Conservation (phyloP, 2,113 vertebrate species). For the Athene cunicularia region DNA sequence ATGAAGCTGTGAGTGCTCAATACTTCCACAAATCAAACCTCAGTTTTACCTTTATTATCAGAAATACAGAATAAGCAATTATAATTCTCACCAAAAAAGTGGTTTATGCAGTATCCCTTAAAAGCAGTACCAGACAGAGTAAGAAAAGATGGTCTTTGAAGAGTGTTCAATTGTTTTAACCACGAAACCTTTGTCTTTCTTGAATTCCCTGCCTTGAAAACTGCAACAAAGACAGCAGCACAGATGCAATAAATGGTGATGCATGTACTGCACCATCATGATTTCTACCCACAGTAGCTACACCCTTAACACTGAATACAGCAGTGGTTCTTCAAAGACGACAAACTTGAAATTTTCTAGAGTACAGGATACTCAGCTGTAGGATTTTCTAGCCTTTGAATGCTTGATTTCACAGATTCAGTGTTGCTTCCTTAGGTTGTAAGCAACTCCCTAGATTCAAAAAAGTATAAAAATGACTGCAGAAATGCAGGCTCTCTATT, state of each 20-base stretch:
- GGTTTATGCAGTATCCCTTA: background rate
- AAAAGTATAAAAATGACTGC: background rate
- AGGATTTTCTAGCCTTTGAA: background rate
- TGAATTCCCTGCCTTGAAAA: background rate
- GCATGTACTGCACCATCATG: too few species aligned
- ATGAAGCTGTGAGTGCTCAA: background rate
- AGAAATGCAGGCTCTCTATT: background rate
- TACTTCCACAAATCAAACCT: background rate
- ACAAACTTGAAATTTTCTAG: background rate
- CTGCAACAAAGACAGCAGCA: background rate
- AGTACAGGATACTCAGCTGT: accelerated
- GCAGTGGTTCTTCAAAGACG: background rate
- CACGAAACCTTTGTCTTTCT: background rate
- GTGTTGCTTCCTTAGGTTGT: background rate
- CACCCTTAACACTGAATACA: background rate
- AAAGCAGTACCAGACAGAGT: background rate
- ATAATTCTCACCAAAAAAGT: background rate
- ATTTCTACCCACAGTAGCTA: background rate
- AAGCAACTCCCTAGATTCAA: background rate
- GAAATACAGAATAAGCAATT: background rate
- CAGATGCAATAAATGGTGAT: background rate
- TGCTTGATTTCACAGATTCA: background rate
- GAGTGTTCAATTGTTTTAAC: background rate
- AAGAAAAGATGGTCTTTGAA: background rate
- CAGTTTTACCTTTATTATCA: background rate